phyloP scores from a whole-genome alignment of 2,888 invertebrate genomes.

The Pterostichus madidus region DNA sequence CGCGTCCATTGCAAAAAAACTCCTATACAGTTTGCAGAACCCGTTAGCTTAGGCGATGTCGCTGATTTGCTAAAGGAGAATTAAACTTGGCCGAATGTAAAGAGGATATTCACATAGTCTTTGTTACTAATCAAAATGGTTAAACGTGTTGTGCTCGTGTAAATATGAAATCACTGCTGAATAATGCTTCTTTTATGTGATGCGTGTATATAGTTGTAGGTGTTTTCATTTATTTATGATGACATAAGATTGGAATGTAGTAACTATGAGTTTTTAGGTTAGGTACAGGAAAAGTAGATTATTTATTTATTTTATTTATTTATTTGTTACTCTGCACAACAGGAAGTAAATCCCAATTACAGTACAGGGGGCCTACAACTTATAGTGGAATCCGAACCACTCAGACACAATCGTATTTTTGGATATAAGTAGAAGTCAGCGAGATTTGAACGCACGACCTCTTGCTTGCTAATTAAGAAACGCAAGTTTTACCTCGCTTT shows the following conservation, averaged over 20 bases:
- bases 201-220: neutral
- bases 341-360: no score
- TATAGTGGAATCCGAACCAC: no score
- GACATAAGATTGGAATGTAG: neutral
- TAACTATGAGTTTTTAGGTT: slow-evolving; percentile 13
- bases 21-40: slow-evolving; percentile 19
- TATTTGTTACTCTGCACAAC: no score
- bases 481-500: no score
- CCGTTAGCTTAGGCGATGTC: slow-evolving; percentile 11
- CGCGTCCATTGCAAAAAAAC: neutral
- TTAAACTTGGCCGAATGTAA: neutral
- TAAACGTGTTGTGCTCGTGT: neutral
- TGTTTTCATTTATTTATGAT: neutral
- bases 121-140: neutral
- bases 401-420: no score
- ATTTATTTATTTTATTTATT: neutral
- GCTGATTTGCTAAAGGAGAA: slow-evolving; percentile 12
- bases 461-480: no score
- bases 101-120: slow-evolving; percentile 2
- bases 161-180: slow-evolving; percentile 1
- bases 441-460: no score
- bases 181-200: slow-evolving; percentile 4
- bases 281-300: neutral
- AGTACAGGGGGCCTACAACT: no score
- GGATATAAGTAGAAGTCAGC: no score